Conservation (phyloP, 2,797 vertebrate species). For the Anolis apletophallus region DNA sequence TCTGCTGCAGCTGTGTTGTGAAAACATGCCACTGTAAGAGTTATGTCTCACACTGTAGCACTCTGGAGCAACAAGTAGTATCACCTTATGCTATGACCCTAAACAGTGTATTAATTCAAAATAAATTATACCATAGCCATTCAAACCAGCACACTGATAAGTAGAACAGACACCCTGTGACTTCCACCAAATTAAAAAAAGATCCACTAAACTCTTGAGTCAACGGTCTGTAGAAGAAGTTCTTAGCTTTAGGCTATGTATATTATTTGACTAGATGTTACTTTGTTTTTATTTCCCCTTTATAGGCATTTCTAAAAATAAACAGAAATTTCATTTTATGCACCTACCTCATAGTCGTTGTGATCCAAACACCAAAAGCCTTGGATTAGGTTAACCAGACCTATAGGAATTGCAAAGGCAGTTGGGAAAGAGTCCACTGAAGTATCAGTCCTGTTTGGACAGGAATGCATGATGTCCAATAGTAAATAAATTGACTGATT, state of each 20-base stretch:
- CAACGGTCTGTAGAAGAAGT: not conserved
- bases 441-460: constrained; percentile 86
- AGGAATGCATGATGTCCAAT: constrained; percentile 92
- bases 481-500: constrained; percentile 93
- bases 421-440: constrained; percentile 91
- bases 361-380: constrained; percentile 97
- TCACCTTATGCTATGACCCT: not conserved
- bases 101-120: not conserved
- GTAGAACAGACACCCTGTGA: not conserved
- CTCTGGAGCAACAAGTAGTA: not conserved
- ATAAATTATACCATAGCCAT: not conserved
- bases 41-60: accelerated
- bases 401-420: constrained; percentile 90
- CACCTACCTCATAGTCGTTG: constrained; percentile 89
- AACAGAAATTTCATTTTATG: constrained; percentile 1
- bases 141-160: not conserved
- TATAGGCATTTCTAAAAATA: not conserved
- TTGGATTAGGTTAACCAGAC: constrained; percentile 91
- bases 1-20: not conserved
- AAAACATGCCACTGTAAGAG: not conserved
- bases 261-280: too few species aligned
- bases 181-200: not conserved
- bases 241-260: too few species aligned
- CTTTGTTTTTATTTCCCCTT: not conserved
- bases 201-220: not conserved